Percentiles rank a stretch among this genome's conserved stretches.
These are phyloP conservation scores for Bungarus multicinctus DNA, from an alignment of 2,113 vertebrate genomes.

Conservation along the genomic window DNA sequence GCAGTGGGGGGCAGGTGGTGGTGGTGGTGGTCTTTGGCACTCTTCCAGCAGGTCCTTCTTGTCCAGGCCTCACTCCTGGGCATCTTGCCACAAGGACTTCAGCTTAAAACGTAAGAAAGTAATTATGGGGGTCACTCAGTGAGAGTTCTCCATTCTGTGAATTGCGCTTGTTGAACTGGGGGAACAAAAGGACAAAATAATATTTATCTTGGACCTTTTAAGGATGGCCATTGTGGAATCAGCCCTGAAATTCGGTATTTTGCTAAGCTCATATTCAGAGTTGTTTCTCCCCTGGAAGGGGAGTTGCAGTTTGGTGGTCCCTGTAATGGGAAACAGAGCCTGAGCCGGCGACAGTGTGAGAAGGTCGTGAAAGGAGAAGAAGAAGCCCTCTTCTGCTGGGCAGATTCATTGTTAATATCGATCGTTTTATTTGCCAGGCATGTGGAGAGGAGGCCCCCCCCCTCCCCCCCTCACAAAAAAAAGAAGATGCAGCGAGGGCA, in stretches of 20 bases:
- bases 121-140: too few species aligned
- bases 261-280: background rate
- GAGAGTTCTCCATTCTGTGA: background rate
- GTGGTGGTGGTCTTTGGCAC: background rate
- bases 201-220: too few species aligned
- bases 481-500: too few species aligned
- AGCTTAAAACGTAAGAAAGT: background rate
- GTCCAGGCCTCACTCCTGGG: background rate
- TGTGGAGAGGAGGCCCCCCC: background rate
- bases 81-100: too few species aligned
- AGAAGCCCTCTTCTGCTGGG: background rate
- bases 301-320: background rate
- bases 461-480: too few species aligned
- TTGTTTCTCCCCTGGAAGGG: background rate
- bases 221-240: background rate
- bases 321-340: background rate
- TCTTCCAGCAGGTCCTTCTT: background rate
- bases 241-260: background rate
- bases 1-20: too few species aligned
- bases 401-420: background rate
- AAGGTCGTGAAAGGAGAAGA: background rate
- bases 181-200: background rate
- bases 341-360: background rate
- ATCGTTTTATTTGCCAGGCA: background rate
- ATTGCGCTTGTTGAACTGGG: background rate